Evolutionary conservation across 2,888 invertebrate species (phyloP), one percentile per base, ranked within the genome.

Genomic region (Drosophila imparisetae): DNA sequence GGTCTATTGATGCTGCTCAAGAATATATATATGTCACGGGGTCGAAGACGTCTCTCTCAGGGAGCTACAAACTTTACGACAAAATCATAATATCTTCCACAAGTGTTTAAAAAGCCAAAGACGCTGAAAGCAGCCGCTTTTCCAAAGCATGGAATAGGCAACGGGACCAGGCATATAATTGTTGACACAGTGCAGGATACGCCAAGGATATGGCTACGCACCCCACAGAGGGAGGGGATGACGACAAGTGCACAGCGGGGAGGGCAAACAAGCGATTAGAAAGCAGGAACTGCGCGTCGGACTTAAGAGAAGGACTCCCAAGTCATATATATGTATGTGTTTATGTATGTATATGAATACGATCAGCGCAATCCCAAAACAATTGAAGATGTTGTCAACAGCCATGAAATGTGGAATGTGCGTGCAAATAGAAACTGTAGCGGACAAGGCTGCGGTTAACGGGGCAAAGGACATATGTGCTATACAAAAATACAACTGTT

Each of bases 401-500:
- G 65, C 61, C 65, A 55, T 50, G 21, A 73, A 78, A 74, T 78
- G n/a, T n/a, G 38, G 64, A 24, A 24, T 78, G 73, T 73, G 73
- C 63, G 40, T 34, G 34, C 55, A 27, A 50, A 60, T 38, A 54
- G 52, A 49, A 62, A 55, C n/a, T 11, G 24, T 55, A 13, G 27
- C 27, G n/a, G 29, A n/a, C 21, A n/a, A 29, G 11, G 24, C 10
- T 52, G n/a, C 4, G 52, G 30, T 42, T 42, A 21, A 8, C 13
- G 60, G 54, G 40, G 30, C 32, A 32, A 57, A 29, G 30, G 38
- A 54, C 67, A 21, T 52, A 45, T 27, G 45, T 24, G 45, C 15
- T 4, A 15, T 24, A n/a, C 29, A n/a, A 29, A 29, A 13, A 38
- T 64, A 71, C 72, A 75, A 72, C 68, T 75, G 85, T 80, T 84